These are phyloP conservation scores for Neelides folsomi DNA, from an alignment of 2,888 invertebrate genomes.

Conservation along the genomic window DNA sequence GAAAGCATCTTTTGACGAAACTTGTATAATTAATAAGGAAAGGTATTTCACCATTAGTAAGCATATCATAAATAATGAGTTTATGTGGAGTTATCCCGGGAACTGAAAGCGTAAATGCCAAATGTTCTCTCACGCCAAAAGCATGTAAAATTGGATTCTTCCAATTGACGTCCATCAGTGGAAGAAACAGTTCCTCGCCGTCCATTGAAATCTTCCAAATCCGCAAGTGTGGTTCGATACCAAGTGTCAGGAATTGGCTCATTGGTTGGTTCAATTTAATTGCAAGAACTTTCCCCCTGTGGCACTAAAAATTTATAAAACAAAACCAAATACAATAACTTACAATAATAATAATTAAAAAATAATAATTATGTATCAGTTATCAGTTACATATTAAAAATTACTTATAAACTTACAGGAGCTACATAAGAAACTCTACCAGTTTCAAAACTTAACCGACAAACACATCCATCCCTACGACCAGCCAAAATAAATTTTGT, in stretches of 20 bases:
- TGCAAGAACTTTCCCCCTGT: slow-evolving; percentile 20
- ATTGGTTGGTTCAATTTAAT: slow-evolving; percentile 26
- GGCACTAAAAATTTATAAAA: slow-evolving; percentile 12
- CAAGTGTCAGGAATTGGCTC: slow-evolving; percentile 25
- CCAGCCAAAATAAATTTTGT: slow-evolving; percentile 18
- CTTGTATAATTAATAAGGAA: neutral
- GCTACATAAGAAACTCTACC: slow-evolving; percentile 21
- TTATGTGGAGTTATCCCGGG: slow-evolving; percentile 22
- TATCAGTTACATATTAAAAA: neutral
- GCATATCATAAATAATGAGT: slow-evolving; percentile 28
- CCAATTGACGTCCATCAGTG: slow-evolving; percentile 31
- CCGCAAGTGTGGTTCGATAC: slow-evolving; percentile 23
- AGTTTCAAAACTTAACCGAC: slow-evolving; percentile 17
- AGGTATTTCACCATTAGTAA: slow-evolving; percentile 18
- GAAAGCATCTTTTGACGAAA: too few relatives aligned
- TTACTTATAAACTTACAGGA: slow-evolving; percentile 8
- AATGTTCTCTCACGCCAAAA: slow-evolving; percentile 19
- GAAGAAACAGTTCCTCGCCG: slow-evolving; percentile 28
- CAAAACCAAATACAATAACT: neutral
- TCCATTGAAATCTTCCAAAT: slow-evolving; percentile 27
- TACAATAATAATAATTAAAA: neutral
- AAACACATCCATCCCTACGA: slow-evolving; percentile 24
- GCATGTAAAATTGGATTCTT: slow-evolving; percentile 25
- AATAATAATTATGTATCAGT: neutral
- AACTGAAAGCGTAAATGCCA: slow-evolving; percentile 27